Evolutionary conservation across 1,140 invertebrate genomes (phyloP).

Genomic region (Catajapyx aquilonaris): DNA sequence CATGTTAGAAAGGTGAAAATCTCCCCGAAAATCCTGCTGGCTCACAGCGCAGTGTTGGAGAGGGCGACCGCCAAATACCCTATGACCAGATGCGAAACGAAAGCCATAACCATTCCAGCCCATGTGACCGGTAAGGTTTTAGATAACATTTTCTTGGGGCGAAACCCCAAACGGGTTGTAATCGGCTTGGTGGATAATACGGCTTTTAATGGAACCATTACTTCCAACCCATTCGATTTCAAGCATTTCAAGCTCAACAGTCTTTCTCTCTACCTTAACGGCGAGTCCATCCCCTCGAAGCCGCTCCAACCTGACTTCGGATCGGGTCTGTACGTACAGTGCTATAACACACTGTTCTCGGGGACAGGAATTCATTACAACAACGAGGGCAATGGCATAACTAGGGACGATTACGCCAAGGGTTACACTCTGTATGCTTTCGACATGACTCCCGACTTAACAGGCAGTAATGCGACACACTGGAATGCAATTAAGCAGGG

Average conservation of each 20-base stretch:
- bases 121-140: conserved; percentile 6
- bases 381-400: conserved; percentile 4
- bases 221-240: conserved; percentile 9
- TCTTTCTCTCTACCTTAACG: conserved; percentile 8
- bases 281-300: not conserved
- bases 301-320: conserved; percentile 4
- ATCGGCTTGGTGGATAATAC: conserved; percentile 5
- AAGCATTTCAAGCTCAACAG: conserved; percentile 4
- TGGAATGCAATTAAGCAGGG: conserved; percentile 2
- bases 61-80: not conserved
- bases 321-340: conserved; percentile 1
- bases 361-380: conserved; percentile 2
- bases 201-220: too few species aligned
- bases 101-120: too few species aligned
- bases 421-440: conserved; percentile 5
- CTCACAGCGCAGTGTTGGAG: conserved; percentile 4
- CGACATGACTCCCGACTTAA: too few species aligned
- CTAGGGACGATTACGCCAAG: conserved; percentile 2
- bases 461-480: conserved; percentile 4
- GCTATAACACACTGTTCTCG: conserved; percentile 4
- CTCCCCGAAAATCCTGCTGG: conserved; percentile 4
- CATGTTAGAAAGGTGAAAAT: too few species aligned
- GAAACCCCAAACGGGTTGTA: conserved; percentile 5
- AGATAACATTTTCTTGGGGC: conserved; percentile 8
- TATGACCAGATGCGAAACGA: too few species aligned